Evolutionary conservation across 2,113 vertebrate species (phyloP), one percentile per base, ranked within the genome.

Genomic region (Zootoca vivipara): DNA sequence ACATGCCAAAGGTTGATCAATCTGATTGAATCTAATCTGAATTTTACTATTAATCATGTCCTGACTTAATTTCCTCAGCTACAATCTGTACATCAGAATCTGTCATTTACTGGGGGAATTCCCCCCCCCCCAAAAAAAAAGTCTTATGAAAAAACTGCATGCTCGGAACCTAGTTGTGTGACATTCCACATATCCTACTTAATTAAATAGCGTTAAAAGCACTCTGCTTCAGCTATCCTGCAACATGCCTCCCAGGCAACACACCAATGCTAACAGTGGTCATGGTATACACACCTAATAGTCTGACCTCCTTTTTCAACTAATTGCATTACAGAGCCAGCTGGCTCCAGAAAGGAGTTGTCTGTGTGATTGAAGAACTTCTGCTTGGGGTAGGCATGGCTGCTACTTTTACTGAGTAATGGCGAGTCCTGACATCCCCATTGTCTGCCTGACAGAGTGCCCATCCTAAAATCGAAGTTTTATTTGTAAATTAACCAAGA

Each of bases 401-500:
- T 96, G 97, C 95, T 96, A 96, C 96, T 96, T 96, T 88, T 92
- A 96, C 96, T 97, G 97, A 98, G 97, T 97, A 97, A 97, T 97
- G 97, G 96, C 96, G 94, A 94, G 96, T 96, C 95, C 96, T 97
- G 96, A 96, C 93, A 98, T 96, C 93, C 95, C 95, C 95, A 97
- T 97, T 98, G 96, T 95, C 96, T 96, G 95, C 56, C 96, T 96
- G 97, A 97, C 97, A 97, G 97, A 83, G 95, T 16, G 95, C 95
- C 96, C 97, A 96, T 97, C 97, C 97, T 97, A 97, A 98, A 98
- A 97, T 96, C 97, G 95, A 97, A 98, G 98, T 98, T 98, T 98
- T 98, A 99, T 98, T 98, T 98, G 98, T 98, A 98, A 98, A 98
- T 98, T 98, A 98, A 98, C 97, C 97, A 91, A 96, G 97, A 97